Evolutionary conservation across 2,113 vertebrate genomes (phyloP), one percentile per base, ranked within the genome.

Genomic region (Cavia aperea): DNA sequence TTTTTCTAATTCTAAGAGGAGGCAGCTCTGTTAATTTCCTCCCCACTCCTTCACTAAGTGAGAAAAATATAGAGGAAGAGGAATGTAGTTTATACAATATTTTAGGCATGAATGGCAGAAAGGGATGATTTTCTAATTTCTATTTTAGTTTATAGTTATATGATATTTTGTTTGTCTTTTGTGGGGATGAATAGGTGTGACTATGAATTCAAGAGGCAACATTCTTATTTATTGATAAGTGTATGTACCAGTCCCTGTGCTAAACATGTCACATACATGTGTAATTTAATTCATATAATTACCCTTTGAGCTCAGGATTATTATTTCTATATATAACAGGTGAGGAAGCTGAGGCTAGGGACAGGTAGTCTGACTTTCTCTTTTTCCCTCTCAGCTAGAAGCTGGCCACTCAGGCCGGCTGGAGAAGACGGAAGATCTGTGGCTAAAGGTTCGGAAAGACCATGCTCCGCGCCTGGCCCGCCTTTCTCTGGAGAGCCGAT

Each of bases 371-470:
- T 49, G 14, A 31, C 21, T 79, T 90, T 81, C 89, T 66, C 82
- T 93, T 60, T 88, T 86, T 96, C 88, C 79, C 58, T 90, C 89
- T 19, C 81, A 99, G 99, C 97, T 99, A 92, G 99, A 99, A 97
- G 99, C 99, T 77, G 99, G 99, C 24, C 99, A 99, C 96, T 99
- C 98, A 0, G 99, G 99, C n/a, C 98, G 99, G 10, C 97, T 99
- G 96, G 99, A 99, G 97, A 98, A 98, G n/a, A 99, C 99, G 0
- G 99, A 99, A 97, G 99, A 99, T 94, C 97, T 99, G 83, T 99
- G 99, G 99, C 96, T 99, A 95, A 98, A 98, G 63, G 99, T 99
- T 89, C 97, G 99, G 92, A 99, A 99, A 94, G 99, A 99, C 86
- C 99, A 99, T 0, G 99, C 99, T 21, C 99, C 99, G 0, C 98